phyloP scores from a whole-genome alignment of 2,113 vertebrate species.

The Quiscalus mexicanus region DNA sequence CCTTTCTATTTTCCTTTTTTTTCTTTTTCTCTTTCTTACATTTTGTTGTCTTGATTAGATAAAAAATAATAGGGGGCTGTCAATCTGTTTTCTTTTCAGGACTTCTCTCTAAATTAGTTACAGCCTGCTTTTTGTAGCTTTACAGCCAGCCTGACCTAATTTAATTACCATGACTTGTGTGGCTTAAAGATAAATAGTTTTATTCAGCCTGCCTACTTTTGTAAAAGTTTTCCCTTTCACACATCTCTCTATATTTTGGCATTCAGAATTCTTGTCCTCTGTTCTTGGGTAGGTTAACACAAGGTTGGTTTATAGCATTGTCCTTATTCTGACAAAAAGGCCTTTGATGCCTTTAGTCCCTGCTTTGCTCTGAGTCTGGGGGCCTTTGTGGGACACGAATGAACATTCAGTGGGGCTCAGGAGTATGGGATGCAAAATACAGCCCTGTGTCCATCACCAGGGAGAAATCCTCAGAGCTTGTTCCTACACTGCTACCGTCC shows the following conservation, averaged over 20 bases:
- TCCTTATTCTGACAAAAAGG: slow-evolving; percentile 56
- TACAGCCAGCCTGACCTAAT: slow-evolving; percentile 70
- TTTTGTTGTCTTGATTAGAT: slow-evolving; percentile 56
- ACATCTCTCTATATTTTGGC: slow-evolving; percentile 53
- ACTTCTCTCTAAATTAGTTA: slow-evolving; percentile 75
- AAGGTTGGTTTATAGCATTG: slow-evolving; percentile 48
- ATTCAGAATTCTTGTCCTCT: slow-evolving; percentile 57
- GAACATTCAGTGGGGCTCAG: background rate
- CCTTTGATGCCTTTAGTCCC: slow-evolving; percentile 49
- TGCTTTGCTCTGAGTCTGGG: background rate
- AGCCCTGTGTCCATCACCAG: background rate
- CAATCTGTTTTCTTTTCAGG: slow-evolving; percentile 68
- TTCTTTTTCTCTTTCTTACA: background rate
- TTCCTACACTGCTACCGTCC: background rate
- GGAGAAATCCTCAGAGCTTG: background rate
- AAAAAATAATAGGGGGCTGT: slow-evolving; percentile 59
- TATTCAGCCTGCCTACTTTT: slow-evolving; percentile 66
- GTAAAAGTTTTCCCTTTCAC: slow-evolving; percentile 58
- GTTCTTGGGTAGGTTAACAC: slow-evolving; percentile 32
- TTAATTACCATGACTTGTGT: slow-evolving; percentile 75
- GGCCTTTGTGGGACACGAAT: slow-evolving; percentile 32
- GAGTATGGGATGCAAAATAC: background rate
- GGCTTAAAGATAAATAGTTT: slow-evolving; percentile 74
- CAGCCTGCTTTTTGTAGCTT: slow-evolving; percentile 68
- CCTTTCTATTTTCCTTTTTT: background rate